phyloP scores from a whole-genome alignment of 2,888 invertebrate species.

The Cordilura impudica region DNA sequence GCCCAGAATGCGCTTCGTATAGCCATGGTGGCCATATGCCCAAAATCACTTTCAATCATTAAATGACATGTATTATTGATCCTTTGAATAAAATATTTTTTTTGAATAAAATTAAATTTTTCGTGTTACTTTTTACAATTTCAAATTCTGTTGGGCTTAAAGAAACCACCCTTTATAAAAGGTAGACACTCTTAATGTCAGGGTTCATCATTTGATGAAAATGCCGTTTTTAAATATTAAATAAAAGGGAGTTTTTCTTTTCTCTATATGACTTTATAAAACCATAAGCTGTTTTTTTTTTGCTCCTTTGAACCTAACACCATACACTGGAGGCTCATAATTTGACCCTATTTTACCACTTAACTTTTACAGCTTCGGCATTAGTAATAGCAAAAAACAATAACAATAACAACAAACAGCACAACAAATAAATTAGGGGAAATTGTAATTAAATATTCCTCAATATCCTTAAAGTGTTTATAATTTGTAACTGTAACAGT shows the following conservation, averaged over 20 bases:
- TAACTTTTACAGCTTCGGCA: slow-evolving; percentile 8
- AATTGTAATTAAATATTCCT: slow-evolving; percentile 58
- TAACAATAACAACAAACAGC: not conserved
- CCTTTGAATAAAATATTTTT: no score
- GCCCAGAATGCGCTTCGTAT: no score
- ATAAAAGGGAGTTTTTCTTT: slow-evolving; percentile 9
- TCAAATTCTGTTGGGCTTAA: no score
- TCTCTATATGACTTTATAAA: not conserved
- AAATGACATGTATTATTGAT: no score
- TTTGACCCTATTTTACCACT: slow-evolving; percentile 37
- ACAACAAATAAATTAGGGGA: not conserved
- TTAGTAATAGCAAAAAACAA: not conserved
- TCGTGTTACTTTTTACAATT: no score
- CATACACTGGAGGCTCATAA: slow-evolving; percentile 42
- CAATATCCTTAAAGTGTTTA: slow-evolving; percentile 58
- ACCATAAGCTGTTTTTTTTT: not conserved
- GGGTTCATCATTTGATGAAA: not conserved
- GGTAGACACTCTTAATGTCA: not conserved
- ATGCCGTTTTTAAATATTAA: not conserved
- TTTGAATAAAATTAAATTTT: no score
- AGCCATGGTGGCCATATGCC: no score
- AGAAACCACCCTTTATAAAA: no score
- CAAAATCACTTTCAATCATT: no score
- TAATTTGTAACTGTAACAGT: slow-evolving; percentile 40
- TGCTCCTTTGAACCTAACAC: slow-evolving; percentile 4